phyloP scores from a whole-genome alignment of 30 jellyfish, hydroid and myxozoan genomes.

The Cassiopea xamachana region DNA sequence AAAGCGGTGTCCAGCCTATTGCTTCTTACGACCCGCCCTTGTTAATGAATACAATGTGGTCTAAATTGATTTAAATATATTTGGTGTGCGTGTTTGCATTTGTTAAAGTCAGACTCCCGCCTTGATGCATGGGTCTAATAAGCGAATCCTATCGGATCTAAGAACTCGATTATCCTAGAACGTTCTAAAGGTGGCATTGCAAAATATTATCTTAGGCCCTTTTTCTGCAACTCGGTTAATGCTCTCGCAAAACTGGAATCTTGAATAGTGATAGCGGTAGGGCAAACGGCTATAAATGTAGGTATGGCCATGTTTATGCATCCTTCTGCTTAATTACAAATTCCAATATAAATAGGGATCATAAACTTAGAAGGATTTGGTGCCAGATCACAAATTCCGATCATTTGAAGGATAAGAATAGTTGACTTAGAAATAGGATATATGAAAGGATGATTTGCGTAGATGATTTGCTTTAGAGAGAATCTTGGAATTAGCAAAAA shows the following conservation, averaged over 20 bases:
- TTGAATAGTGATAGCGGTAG: not conserved
- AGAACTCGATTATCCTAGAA: not conserved
- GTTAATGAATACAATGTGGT: not conserved
- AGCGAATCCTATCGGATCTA: not conserved
- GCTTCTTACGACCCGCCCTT: not conserved
- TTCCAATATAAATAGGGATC: slow-evolving; percentile 14
- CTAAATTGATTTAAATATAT: not conserved
- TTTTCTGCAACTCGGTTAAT: not conserved
- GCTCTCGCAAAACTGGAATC: not conserved
- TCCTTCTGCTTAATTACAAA: not conserved
- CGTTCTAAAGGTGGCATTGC: not conserved
- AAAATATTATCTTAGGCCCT: not conserved
- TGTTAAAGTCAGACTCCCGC: not conserved
- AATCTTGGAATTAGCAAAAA: slow-evolving; percentile 49
- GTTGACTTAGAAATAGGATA: slow-evolving; percentile 40
- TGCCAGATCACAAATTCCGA: slow-evolving; percentile 42
- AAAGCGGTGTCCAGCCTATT: no score
- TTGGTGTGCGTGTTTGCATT: not conserved
- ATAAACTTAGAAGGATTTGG: slow-evolving; percentile 26
- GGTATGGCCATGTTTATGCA: not conserved
- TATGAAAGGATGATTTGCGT: slow-evolving; percentile 31
- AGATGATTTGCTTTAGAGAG: slow-evolving; percentile 37
- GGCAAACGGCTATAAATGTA: not conserved
- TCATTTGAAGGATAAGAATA: slow-evolving; percentile 6
- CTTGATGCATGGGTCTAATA: not conserved